Evolutionary conservation across 2,888 invertebrate genomes (phyloP).

Genomic region (Icerya purchasi): DNA sequence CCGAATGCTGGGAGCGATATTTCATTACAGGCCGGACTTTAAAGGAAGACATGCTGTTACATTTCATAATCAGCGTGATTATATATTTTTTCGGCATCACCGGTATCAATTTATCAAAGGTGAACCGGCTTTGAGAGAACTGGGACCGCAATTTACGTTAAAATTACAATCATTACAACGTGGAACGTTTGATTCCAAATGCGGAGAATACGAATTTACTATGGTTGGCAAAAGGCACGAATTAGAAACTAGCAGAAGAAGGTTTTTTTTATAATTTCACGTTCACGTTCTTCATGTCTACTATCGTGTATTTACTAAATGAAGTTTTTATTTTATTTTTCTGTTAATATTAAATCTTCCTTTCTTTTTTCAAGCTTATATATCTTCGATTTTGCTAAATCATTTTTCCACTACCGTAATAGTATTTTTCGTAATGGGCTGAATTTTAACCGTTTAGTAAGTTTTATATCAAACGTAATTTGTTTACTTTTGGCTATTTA

Average conservation of each 20-base stretch:
- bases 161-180: conserved; percentile 80
- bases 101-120: conserved; percentile 31
- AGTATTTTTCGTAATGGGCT: too few species aligned
- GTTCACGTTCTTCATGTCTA: too few species aligned
- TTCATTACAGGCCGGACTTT: conserved; percentile 91
- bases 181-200: conserved; percentile 91
- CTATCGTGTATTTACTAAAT: too few species aligned
- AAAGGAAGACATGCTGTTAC: conserved; percentile 80
- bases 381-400: too few species aligned
- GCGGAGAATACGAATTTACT: conserved; percentile 93
- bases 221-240: conserved; percentile 73
- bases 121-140: conserved; percentile 44
- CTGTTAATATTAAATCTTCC: too few species aligned
- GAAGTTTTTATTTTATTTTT: too few species aligned
- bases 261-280: conserved; percentile 71
- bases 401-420: too few species aligned
- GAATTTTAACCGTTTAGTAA: too few species aligned
- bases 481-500: too few species aligned
- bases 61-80: conserved; percentile 97
- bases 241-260: conserved; percentile 77
- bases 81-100: conserved; percentile 95
- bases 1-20: conserved; percentile 79
- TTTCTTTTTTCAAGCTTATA: too few species aligned
- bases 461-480: too few species aligned
- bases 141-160: conserved; percentile 94